Evolutionary conservation across 1,140 invertebrate genomes (phyloP), one percentile per base, ranked within the genome.

Genomic region (Mercenaria mercenaria): DNA sequence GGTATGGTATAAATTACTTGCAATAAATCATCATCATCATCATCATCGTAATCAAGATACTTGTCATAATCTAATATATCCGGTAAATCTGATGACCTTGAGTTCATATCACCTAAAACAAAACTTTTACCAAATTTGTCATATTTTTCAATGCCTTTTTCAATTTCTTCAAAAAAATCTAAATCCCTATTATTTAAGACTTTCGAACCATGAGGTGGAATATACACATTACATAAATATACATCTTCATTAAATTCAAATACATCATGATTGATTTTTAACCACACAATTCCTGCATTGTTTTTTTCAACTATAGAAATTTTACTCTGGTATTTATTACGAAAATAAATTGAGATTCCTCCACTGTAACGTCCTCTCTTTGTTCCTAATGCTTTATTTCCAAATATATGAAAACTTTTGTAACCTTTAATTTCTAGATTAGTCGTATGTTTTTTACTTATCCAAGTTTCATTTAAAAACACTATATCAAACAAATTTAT

Each of bases 401-500:
- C 23, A 52, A 26, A 61, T 26, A 61, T n/a, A n/a, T 61, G 56
- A n/a, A 61, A 20, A 61, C 56, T n/a, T 13, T 20, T 80, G 23
- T 52, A 80, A 15, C 34, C 34, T 50, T 80, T 18, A 52, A 80
- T 80, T n/a, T 52, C 52, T 50, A 80, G n/a, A 52, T 50, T 80
- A 52, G 23, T 26, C 23, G 26, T 26, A 4, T 80, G n/a, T 26
- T 80, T 80, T 77, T 18, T 52, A 39, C 2, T 26, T n/a, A 56
- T 80, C 76, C 76, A 80, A 15, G 76, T 50, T 80, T 80, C 76
- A 80, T 32, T 50, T 32, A 80, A 32, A 37, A 80, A 80, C 2
- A 80, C 34, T 6, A 52, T 52, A 80, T 80, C 76, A 80, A 39
- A 50, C 15, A 20, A 32, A 26, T 50, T n/a, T 52, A 52, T 50